Evolutionary conservation across 1,140 invertebrate genomes (phyloP).

Genomic region (Portunus trituberculatus): DNA sequence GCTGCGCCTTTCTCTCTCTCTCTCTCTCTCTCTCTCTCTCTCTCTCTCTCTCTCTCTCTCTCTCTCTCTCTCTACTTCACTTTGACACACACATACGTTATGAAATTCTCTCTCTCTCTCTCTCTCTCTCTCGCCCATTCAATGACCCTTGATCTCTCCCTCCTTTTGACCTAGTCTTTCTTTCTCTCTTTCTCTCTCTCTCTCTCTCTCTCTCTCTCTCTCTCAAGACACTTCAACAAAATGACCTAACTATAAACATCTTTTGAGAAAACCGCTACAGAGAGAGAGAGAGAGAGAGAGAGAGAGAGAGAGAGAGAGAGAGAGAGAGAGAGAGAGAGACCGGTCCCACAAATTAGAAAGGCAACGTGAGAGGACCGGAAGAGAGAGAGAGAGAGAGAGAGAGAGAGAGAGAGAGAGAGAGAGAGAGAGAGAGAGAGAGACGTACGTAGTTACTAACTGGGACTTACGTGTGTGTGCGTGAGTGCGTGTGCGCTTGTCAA

Average conservation of each 20-base stretch:
- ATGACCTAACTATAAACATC: not conserved
- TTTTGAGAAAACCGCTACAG: not conserved
- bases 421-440: too few relatives aligned
- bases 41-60: too few relatives aligned
- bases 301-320: too few relatives aligned
- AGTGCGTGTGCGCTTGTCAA: not conserved
- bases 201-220: slow-evolving; percentile 22
- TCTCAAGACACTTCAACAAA: not conserved
- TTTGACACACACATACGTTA: too few relatives aligned
- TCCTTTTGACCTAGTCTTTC: not conserved
- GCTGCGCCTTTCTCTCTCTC: not conserved
- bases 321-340: too few relatives aligned
- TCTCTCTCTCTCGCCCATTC: not conserved
- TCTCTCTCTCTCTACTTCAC: too few relatives aligned
- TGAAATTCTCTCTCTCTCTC: too few relatives aligned
- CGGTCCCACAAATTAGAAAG: too few relatives aligned
- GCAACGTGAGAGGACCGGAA: too few relatives aligned
- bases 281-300: not conserved
- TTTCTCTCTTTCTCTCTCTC: slow-evolving; percentile 28
- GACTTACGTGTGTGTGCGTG: too few relatives aligned
- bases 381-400: not conserved
- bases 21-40: not conserved
- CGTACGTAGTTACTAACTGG: too few relatives aligned
- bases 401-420: not conserved
- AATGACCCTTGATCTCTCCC: not conserved